Percentiles rank a stretch among this genome's conserved stretches.
phyloP scores from a whole-genome alignment of 2,888 invertebrate species.

The Spodoptera littoralis region DNA sequence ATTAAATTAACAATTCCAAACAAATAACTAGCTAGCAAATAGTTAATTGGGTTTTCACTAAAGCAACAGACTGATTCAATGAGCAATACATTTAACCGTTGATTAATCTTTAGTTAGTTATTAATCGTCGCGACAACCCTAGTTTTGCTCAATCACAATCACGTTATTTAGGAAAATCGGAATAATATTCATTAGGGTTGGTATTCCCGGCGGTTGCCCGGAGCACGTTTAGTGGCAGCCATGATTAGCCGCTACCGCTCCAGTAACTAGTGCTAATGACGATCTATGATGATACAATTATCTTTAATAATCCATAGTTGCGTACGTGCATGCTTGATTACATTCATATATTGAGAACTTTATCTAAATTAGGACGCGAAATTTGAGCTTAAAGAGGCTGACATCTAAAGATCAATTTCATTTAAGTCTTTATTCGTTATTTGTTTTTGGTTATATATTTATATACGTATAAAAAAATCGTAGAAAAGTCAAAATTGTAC shows the following conservation, averaged over 20 bases:
- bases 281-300: conserved; percentile 48
- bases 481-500: too few species aligned
- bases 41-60: conserved; percentile 41
- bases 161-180: conserved; percentile 37
- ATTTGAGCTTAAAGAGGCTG: not conserved
- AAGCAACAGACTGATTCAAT: conserved; percentile 39
- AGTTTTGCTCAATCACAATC: conserved; percentile 38
- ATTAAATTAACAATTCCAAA: conserved; percentile 48
- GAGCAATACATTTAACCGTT: conserved; percentile 33
- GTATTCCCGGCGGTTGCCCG: conserved; percentile 41
- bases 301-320: conserved; percentile 39
- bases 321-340: conserved; percentile 24
- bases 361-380: not conserved
- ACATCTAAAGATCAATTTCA: too few species aligned
- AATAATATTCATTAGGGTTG: conserved; percentile 47
- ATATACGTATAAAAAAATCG: too few species aligned
- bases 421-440: too few species aligned
- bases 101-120: conserved; percentile 33
- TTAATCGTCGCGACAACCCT: conserved; percentile 19
- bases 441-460: too few species aligned
- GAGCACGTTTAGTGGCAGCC: conserved; percentile 43
- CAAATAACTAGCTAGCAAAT: conserved; percentile 46
- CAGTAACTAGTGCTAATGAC: conserved; percentile 49
- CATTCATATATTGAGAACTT: not conserved
- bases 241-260: conserved; percentile 42